Conservation (phyloP, 23 tunicate genomes). For the Styela plicata region DNA sequence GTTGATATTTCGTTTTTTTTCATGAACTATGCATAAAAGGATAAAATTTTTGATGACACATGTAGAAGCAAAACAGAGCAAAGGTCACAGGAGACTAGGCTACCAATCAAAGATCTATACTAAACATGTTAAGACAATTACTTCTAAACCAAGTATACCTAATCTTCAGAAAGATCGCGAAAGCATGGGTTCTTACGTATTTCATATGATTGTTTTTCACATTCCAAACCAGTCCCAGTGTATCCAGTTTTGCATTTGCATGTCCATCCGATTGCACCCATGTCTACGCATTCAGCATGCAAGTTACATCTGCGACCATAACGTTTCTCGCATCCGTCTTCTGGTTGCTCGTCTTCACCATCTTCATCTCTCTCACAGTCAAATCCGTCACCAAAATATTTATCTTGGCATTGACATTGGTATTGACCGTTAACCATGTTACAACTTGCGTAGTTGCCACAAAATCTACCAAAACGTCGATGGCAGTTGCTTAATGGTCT, state of each 20-base stretch:
- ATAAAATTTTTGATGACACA: no score
- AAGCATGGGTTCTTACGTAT: no score
- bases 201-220: neutral
- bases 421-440: neutral
- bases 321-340: neutral
- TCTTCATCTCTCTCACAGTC: neutral
- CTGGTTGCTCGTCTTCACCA: neutral
- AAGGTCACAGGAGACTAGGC: no score
- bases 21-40: no score
- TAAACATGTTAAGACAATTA: no score
- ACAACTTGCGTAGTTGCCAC: neutral
- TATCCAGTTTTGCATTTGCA: conserved; percentile 15
- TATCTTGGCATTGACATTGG: conserved; percentile 1
- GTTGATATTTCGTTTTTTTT: no score
- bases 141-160: no score
- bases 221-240: conserved; percentile 1
- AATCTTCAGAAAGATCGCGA: no score
- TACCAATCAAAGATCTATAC: no score
- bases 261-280: neutral
- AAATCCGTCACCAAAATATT: conserved; percentile 16
- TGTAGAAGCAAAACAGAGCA: no score
- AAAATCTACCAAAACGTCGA: neutral
- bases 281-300: neutral
- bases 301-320: neutral
- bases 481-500: neutral